Percentiles rank a stretch among this genome's conserved stretches.
Evolutionary conservation across 2,113 vertebrate genomes (phyloP).

Genomic region (Rhodinocichla rosea): DNA sequence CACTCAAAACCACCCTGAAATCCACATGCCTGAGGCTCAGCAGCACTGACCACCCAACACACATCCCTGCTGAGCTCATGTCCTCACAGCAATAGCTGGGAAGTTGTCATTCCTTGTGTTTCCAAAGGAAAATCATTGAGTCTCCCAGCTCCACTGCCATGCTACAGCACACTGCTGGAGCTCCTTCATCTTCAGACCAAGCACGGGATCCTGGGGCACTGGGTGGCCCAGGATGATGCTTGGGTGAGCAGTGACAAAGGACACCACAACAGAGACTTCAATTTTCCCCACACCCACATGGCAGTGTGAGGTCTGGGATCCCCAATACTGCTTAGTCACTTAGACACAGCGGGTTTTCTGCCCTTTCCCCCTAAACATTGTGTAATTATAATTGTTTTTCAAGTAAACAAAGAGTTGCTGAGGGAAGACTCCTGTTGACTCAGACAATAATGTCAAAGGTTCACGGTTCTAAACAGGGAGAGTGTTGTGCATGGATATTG

Average conservation of each 20-base stretch:
- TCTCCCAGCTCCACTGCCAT: accelerated
- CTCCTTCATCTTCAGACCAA: accelerated
- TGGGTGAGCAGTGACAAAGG: neutral
- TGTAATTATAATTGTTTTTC: neutral
- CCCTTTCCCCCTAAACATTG: neutral
- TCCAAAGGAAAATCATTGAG: neutral
- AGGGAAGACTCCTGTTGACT: neutral
- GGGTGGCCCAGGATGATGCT: neutral
- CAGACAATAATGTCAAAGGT: neutral
- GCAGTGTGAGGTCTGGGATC: neutral
- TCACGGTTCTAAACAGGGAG: neutral
- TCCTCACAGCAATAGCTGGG: accelerated
- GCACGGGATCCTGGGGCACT: neutral
- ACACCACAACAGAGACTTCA: accelerated
- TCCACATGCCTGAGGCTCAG: accelerated
- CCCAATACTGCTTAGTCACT: neutral
- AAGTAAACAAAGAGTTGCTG: neutral
- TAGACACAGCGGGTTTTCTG: neutral
- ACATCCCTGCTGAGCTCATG: accelerated
- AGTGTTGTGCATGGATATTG: neutral
- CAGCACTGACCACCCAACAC: neutral
- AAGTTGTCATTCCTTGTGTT: neutral
- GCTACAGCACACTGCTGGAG: neutral
- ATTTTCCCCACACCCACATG: accelerated
- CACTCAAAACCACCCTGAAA: accelerated